Evolutionary conservation across 1,140 invertebrate species (phyloP).

Genomic region (Ephestia elutella): DNA sequence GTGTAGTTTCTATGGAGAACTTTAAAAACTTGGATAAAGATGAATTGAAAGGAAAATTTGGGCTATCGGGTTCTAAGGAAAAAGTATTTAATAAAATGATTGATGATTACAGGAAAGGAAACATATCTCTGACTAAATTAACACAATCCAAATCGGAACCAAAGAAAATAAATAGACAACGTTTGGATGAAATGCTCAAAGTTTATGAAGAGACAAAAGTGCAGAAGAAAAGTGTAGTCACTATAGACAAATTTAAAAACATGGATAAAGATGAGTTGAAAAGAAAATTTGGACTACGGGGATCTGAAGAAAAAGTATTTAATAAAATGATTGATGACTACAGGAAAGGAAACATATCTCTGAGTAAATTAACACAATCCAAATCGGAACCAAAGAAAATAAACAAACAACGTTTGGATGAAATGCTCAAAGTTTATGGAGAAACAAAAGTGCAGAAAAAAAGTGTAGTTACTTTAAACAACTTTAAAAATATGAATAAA

Average conservation of each 20-base stretch:
- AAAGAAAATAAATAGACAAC: too few species aligned
- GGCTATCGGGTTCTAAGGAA: slow-evolving; percentile 1
- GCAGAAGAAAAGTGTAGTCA: slow-evolving; percentile 13
- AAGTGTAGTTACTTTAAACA: not conserved
- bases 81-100: slow-evolving; percentile 12
- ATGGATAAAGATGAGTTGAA: slow-evolving; percentile 13
- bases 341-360: slow-evolving; percentile 15
- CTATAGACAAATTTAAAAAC: slow-evolving; percentile 4
- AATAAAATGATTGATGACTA: slow-evolving; percentile 16
- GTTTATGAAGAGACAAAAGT: slow-evolving; percentile 18
- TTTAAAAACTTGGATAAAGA: slow-evolving; percentile 11
- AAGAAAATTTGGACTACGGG: slow-evolving; percentile 12
- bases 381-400: slow-evolving; percentile 9
- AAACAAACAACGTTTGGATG: slow-evolving; percentile 12
- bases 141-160: too few species aligned
- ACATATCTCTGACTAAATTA: slow-evolving; percentile 9
- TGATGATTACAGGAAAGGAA: slow-evolving; percentile 19
- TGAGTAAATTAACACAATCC: slow-evolving; percentile 3
- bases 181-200: slow-evolving; percentile 26
- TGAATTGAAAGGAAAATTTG: slow-evolving; percentile 17
- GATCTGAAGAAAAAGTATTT: slow-evolving; percentile 6
- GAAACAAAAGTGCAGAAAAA: not conserved
- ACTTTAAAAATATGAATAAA: slow-evolving; percentile 10
- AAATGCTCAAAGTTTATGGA: slow-evolving; percentile 16
- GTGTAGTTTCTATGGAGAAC: not conserved